Evolutionary conservation across 2,113 vertebrate genomes (phyloP), one percentile per base, ranked within the genome.

Genomic region (Synodontis membranacea): DNA sequence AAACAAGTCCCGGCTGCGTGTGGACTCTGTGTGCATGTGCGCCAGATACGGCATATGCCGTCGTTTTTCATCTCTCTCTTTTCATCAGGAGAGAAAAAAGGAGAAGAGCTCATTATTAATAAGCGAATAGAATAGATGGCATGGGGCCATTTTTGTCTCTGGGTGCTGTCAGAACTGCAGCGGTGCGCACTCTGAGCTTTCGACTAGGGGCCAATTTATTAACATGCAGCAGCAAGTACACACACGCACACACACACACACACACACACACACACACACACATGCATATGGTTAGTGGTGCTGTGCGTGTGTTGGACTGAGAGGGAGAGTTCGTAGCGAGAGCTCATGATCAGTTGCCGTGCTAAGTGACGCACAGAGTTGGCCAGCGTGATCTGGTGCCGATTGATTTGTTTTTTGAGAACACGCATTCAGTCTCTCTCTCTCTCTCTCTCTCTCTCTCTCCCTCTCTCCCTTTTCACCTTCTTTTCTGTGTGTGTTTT

Each of bases 181-280:
- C 54, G 89, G 87, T 74, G 64, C 58, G 48, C 68, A 91, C 93
- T 86, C 70, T 68, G 88, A 90, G 91, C 80, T 34, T 78, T 78
- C 74, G 76, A 84, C 88, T 82, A 80, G 93, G 92, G 93, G 94
- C 93, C 94, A 94, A 94, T 95, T 95, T 95, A 95, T 95, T 94
- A 93, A 94, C 93, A 93, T 93, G 92, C 92, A 87, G 92, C 90
- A 91, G 93, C 91, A 92, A 88, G 89, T 91, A 78, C 48, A 83
- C 37, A 50, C 39, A 74, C n/a, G 74, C 75, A 56, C 19, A 58
- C 54, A 83, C 34, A 56, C 28, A 37, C 76, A 64, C 44, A 87
- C 50, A 78, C 48, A 82, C 31, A 64, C 66, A 66, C 56, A 78
- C 80, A 58, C 60, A 56, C 54, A 80, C 34, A 46, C 48, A 37